These are phyloP conservation scores for Palaemon carinicauda DNA, from an alignment of 1,140 invertebrate species.

Conservation along the genomic window DNA sequence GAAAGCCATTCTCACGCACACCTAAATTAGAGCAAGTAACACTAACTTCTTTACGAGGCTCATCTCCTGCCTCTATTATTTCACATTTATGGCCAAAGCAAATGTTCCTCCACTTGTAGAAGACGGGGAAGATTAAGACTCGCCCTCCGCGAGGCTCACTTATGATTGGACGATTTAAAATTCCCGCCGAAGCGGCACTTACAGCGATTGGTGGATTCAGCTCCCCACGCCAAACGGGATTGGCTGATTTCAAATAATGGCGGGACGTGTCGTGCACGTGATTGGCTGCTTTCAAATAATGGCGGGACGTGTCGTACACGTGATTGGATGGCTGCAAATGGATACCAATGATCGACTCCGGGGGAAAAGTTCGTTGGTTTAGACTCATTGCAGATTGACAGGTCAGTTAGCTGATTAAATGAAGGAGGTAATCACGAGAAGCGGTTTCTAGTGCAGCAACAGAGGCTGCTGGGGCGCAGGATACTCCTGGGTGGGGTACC, in stretches of 20 bases:
- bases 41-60: slow-evolving; percentile 26
- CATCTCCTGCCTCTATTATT: slow-evolving; percentile 26
- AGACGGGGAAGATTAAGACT: not conserved
- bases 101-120: not conserved
- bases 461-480: no score
- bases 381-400: no score
- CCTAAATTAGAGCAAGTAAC: slow-evolving; percentile 35
- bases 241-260: slow-evolving; percentile 11
- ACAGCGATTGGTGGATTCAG: no score
- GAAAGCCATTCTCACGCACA: not conserved
- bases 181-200: no score
- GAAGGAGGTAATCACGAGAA: no score
- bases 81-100: slow-evolving; percentile 15
- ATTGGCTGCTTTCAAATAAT: no score
- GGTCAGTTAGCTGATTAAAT: no score
- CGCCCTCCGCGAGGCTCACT: not conserved
- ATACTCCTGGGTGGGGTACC: no score
- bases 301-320: not conserved
- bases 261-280: no score
- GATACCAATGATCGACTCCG: no score
- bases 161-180: not conserved
- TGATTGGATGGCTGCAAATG: slow-evolving; percentile 10
- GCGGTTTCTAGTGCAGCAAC: no score
- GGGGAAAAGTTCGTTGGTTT: no score
- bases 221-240: not conserved